These are phyloP conservation scores for Columbina picui DNA, from an alignment of 2,113 vertebrate species.

Conservation along the genomic window DNA sequence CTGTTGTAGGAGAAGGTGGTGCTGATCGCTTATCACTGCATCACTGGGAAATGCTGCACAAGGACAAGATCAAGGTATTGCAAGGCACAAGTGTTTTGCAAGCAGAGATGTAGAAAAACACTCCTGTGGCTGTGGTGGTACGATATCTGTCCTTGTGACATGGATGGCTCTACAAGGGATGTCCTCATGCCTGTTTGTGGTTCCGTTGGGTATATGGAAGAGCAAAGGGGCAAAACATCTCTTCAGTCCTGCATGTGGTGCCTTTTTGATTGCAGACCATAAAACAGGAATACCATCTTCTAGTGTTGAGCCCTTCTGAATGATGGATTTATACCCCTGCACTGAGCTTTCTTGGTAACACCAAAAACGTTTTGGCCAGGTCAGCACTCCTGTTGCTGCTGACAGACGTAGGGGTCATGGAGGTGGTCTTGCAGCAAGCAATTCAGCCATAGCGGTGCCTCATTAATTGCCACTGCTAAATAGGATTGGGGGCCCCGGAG, in stretches of 20 bases:
- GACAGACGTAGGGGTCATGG: background rate
- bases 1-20: background rate
- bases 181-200: fast-evolving
- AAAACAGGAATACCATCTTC: background rate
- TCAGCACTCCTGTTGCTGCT: background rate
- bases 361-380: background rate
- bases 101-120: background rate
- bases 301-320: background rate
- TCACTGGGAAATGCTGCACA: background rate
- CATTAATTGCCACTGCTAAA: background rate
- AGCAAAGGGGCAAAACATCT: background rate
- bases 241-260: background rate
- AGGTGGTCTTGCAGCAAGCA: background rate
- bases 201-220: background rate
- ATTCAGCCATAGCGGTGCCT: background rate
- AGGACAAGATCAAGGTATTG: background rate
- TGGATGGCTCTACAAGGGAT: background rate
- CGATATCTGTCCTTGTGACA: background rate
- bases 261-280: background rate
- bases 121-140: background rate
- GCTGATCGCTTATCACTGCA: background rate
- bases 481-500: background rate
- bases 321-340: background rate
- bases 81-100: background rate
- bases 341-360: background rate